Conservation (phyloP, 2,113 vertebrate genomes). For the Potamarius usumacintae region DNA sequence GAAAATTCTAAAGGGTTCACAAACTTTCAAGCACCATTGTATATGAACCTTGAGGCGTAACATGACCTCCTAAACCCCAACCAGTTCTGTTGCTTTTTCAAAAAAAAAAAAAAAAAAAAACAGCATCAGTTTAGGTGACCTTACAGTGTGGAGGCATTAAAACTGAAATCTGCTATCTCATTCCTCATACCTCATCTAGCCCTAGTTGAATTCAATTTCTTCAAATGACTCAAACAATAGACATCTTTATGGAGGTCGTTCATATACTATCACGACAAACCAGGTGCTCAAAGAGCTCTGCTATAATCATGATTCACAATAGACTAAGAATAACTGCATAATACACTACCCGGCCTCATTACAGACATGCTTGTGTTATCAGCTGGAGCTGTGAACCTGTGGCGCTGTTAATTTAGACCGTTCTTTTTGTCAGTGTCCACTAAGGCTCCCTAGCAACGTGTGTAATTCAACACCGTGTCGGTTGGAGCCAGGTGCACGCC, state of each 20-base stretch:
- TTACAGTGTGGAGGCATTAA: conserved; percentile 43
- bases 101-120: background rate
- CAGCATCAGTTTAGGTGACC: conserved; percentile 37
- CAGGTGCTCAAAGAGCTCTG: conserved; percentile 31
- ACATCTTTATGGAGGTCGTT: conserved; percentile 17
- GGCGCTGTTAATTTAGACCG: conserved; percentile 30
- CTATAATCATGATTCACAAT: conserved; percentile 25
- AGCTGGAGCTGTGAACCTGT: background rate
- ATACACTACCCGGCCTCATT: conserved; percentile 36
- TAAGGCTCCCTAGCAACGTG: conserved; percentile 49
- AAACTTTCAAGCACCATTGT: too few relatives aligned
- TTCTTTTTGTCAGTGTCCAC: conserved; percentile 42
- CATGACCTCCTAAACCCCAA: conserved; percentile 12
- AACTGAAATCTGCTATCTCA: conserved; percentile 45
- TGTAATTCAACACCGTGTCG: conserved; percentile 53
- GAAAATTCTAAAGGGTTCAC: too few relatives aligned
- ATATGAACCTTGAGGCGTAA: background rate
- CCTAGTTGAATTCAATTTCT: conserved; percentile 43
- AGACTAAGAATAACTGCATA: conserved; percentile 35
- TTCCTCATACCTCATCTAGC: conserved; percentile 44
- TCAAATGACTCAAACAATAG: background rate
- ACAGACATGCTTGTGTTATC: conserved; percentile 22
- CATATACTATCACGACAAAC: conserved; percentile 28
- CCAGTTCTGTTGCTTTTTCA: background rate
- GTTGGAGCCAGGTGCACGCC: conserved; percentile 51